Evolutionary conservation across 2,888 invertebrate genomes (phyloP).

Genomic region (Caenorhabditis doughertyi): DNA sequence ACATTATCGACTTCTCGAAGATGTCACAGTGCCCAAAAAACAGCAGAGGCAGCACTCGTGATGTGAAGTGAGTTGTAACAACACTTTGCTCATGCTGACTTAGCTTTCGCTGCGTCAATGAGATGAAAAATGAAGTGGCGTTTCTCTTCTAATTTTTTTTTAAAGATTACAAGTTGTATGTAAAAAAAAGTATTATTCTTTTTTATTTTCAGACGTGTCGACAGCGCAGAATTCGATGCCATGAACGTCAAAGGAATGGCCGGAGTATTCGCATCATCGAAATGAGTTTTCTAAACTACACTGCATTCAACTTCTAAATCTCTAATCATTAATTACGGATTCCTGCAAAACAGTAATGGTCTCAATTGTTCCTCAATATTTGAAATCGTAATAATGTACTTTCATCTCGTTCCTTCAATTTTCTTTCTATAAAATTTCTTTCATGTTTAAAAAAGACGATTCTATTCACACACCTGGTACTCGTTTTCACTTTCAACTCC

Average conservation of each 20-base stretch:
- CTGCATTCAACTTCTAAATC: background rate
- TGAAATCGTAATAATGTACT: background rate
- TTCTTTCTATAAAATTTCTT: background rate
- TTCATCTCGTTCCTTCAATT: background rate
- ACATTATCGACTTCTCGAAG: slow-evolving; percentile 64
- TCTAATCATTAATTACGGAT: background rate
- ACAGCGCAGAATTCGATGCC: slow-evolving; percentile 47
- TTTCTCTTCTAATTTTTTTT: too few species aligned
- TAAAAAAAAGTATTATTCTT: too few species aligned
- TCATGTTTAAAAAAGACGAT: background rate
- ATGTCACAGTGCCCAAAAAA: slow-evolving; percentile 64
- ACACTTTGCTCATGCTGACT: too few species aligned
- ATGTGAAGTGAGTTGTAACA: slow-evolving; percentile 56
- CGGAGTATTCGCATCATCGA: slow-evolving; percentile 45
- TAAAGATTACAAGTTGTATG: too few species aligned
- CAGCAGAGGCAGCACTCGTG: slow-evolving; percentile 14
- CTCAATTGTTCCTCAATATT: too few species aligned
- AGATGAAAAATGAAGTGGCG: too few species aligned
- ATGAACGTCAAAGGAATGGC: slow-evolving; percentile 65
- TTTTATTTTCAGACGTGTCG: slow-evolving; percentile 62
- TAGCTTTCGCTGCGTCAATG: too few species aligned
- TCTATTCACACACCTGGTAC: slow-evolving; percentile 24
- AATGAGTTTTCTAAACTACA: background rate
- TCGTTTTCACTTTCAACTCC: slow-evolving; percentile 43
- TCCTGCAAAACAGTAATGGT: too few species aligned